These are phyloP conservation scores for Toxostoma redivivum DNA, from an alignment of 2,113 vertebrate species.

Conservation along the genomic window DNA sequence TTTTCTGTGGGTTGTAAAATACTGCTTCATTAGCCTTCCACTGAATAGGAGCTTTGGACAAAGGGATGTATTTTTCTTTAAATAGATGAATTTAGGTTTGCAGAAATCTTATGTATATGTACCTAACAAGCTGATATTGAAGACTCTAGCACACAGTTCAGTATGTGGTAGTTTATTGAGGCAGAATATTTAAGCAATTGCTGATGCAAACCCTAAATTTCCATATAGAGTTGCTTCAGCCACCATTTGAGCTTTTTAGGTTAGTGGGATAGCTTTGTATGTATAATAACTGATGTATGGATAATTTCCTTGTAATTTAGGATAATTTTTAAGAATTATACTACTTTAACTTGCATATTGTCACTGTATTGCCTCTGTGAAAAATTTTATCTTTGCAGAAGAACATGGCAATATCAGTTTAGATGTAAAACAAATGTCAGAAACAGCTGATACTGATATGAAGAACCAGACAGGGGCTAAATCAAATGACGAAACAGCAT, in stretches of 20 bases:
- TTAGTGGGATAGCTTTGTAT: neutral
- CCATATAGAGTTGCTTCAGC: neutral
- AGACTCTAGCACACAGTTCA: neutral
- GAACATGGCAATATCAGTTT: neutral
- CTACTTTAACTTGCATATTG: neutral
- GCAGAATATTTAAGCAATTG: neutral
- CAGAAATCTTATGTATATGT: neutral
- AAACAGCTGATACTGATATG: neutral
- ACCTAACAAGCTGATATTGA: neutral
- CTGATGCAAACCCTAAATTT: neutral
- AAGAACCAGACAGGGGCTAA: neutral
- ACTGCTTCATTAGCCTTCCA: neutral
- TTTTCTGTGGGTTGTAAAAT: neutral
- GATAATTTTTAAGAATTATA: neutral
- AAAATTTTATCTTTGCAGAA: conserved; percentile 44
- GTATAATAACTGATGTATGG: neutral
- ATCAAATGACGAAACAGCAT: conserved; percentile 29
- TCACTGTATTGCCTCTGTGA: neutral
- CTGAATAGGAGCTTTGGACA: neutral
- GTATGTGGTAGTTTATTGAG: neutral
- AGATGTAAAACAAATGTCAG: neutral
- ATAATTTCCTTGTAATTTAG: neutral
- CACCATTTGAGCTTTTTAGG: neutral
- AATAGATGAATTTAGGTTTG: neutral
- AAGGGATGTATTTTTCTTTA: neutral